Evolutionary conservation across 2,888 invertebrate genomes (phyloP).

Genomic region (Leptogaster cylindrica): DNA sequence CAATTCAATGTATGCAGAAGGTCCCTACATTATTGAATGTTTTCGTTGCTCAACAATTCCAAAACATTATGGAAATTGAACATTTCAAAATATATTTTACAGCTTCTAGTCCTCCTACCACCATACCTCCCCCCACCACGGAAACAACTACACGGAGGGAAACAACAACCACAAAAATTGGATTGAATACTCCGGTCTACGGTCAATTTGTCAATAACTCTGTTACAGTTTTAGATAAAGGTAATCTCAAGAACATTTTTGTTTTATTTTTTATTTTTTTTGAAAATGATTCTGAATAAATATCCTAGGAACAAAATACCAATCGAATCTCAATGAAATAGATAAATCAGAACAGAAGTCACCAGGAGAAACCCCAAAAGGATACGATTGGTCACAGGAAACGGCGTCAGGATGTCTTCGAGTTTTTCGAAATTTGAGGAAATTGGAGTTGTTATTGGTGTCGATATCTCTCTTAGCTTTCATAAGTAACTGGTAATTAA

Average conservation of each 20-base stretch:
- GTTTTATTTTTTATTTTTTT: background rate
- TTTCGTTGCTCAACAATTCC: background rate
- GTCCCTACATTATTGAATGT: background rate
- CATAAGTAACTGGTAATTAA: constrained; percentile 32
- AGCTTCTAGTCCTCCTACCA: constrained; percentile 84
- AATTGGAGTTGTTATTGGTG: background rate
- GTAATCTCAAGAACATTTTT: constrained; percentile 55
- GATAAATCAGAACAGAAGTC: constrained; percentile 81
- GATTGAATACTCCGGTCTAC: constrained; percentile 64
- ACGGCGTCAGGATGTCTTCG: constrained; percentile 14
- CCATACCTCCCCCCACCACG: constrained; percentile 77
- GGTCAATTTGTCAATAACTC: constrained; percentile 71
- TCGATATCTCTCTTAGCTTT: constrained; percentile 17
- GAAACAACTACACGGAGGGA: constrained; percentile 61
- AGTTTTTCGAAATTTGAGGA: background rate
- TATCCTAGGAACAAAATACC: constrained; percentile 75
- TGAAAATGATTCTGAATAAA: background rate
- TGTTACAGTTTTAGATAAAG: constrained; percentile 67
- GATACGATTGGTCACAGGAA: constrained; percentile 64
- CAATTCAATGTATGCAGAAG: background rate
- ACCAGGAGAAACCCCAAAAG: constrained; percentile 66
- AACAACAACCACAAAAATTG: constrained; percentile 52
- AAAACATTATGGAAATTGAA: too few species aligned
- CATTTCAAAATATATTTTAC: too few species aligned
- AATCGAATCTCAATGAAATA: constrained; percentile 77